Evolutionary conservation across 2,888 invertebrate species (phyloP).

Genomic region (Boloria selene): DNA sequence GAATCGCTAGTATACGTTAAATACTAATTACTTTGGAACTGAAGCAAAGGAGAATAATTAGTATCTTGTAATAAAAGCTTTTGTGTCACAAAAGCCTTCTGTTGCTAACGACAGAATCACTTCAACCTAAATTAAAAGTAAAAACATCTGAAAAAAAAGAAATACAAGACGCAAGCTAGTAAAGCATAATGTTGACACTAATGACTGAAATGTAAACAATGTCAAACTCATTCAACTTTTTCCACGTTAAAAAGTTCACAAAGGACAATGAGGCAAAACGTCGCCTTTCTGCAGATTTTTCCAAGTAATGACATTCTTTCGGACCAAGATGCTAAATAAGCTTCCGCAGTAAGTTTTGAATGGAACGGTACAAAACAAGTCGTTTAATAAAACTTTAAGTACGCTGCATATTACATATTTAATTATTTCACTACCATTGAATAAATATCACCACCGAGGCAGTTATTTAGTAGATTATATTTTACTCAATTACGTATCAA

Average conservation of each 20-base stretch:
- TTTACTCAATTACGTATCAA: too few relatives aligned
- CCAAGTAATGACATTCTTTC: conserved; percentile 8
- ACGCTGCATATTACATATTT: too few relatives aligned
- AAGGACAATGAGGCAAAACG: conserved; percentile 3
- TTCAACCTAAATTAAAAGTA: background rate
- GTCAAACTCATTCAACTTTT: conserved; percentile 2
- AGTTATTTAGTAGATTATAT: too few relatives aligned
- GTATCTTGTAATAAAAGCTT: too few relatives aligned
- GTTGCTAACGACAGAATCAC: too few relatives aligned
- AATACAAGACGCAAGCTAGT: background rate
- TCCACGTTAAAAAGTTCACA: conserved; percentile 3
- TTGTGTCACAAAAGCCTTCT: too few relatives aligned
- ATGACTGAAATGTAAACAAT: conserved; percentile 11
- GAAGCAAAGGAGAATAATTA: too few relatives aligned
- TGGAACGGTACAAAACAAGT: background rate
- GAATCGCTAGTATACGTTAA: too few relatives aligned
- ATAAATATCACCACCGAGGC: too few relatives aligned
- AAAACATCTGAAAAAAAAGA: background rate
- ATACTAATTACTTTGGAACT: too few relatives aligned
- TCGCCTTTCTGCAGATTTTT: background rate
- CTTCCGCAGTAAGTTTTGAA: background rate
- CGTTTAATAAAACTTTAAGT: background rate
- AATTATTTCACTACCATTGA: too few relatives aligned
- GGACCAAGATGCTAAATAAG: conserved; percentile 7
- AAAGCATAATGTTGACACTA: conserved; percentile 4